Base-by-base conservation (phyloP, 2,888 invertebrate genomes). In the Dynastes hyllus region DNA sequence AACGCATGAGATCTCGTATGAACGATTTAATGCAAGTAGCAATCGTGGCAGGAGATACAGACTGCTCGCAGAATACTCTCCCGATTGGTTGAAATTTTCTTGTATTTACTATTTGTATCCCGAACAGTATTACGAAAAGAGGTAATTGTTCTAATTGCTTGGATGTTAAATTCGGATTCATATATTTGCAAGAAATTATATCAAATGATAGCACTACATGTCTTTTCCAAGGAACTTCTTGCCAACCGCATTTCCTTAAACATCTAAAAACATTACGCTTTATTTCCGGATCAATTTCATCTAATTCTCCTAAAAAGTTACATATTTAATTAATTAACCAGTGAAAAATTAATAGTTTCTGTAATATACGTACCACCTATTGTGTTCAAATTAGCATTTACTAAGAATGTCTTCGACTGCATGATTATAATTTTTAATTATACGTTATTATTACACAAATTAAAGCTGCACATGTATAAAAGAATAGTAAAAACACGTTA, bases 1-100 rank as follows among this genome's bases (percentile, higher is more conserved):
- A 76, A 66, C 77, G 77, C 27, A 71, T 50, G 22, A 81, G 63
- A 63, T 80, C 81, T 63, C 76, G 63, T 51, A 81, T 81, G 55
- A 81, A 81, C 27, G 76, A 69, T 51, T 80, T 78, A 13, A 81
- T 79, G 37, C 78, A 79, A n/a, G 76, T 75, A 67, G 80, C 77
- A 55, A 81, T 77, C n/a, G 63, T 69, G 16, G 50, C 58, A 67
- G 76, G 63, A 22, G 51, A 40, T 8, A 55, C 55, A 55, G 32
- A 22, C 22, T 9, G 13, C 32, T 40, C 32, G 3, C 66, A 73
- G 27, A 78, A 78, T 6, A 78, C 51, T 27, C 63, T 66, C 11
- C 78, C 78, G 58, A 78, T 55, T 8, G 78, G 78, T 45, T 78
- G 78, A 8, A 73, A 65, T 45, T 37, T 40, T 16, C 53, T 73